Base-by-base conservation (phyloP, 2,797 vertebrate species). In the Pelochelys cantorii region DNA sequence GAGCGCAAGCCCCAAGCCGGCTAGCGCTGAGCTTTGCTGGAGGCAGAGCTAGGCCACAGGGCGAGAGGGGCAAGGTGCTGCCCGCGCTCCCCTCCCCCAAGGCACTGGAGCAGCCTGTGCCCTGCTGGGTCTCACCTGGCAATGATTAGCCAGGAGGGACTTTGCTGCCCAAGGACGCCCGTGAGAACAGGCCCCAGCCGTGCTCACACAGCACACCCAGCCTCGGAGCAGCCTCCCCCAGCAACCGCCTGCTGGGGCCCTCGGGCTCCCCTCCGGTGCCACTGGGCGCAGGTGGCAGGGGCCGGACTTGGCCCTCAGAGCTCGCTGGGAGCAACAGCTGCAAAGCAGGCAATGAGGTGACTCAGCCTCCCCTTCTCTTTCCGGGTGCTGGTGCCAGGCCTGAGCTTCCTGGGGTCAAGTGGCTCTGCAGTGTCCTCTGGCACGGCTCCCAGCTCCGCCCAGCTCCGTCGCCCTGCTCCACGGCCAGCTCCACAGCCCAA, bases 201-300 rank as follows among this genome's bases (percentile, higher is more conserved):
- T 96, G 96, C 96, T 97, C 94, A 56, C 93, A 95, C 81, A 96
- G 95, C 95, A 93, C 89, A 88, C 83, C 87, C 95, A 96, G 55
- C 52, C 42, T 0, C 0, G 57, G 62, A 83, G 25, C 62, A 88
- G 87, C 83, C 65, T 20, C 8, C n/a, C 29, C 23, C 37, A 1
- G 42, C 42, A 42, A 5, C 42, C 42, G 42, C 42, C 42, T 42
- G 42, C 42, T 42, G 42, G 42, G 5, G 42, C 42, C 42, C 6
- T 42, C 37, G 42, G 42, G 42, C 42, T 42, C 42, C 42, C 42
- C 42, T 42, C 42, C 6, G 42, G 42, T 42, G 42, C 42, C 42
- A 42, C 42, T 42, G 42, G 6, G 11, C 59, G 71, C 42, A 5
- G 42, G 42, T 6, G 42, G 42, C 42, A 37, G 31, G 14, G 6